Evolutionary conservation across 2,113 vertebrate species (phyloP), one percentile per base, ranked within the genome.

Genomic region (Drymodes brunneopygia): DNA sequence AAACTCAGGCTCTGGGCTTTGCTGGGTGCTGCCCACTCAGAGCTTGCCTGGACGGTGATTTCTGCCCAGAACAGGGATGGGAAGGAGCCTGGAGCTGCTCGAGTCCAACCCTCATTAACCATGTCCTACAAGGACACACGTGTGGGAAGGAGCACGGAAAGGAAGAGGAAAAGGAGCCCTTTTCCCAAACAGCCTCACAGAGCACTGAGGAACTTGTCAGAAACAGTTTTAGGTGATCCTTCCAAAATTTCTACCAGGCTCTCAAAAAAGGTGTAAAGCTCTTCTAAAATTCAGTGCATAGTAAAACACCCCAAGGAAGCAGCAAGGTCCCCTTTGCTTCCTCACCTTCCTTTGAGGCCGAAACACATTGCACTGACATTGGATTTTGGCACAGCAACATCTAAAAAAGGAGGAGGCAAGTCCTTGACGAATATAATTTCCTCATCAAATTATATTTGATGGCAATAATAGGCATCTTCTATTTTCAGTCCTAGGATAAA

Each of bases 101-200:
- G 1, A 5, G 40, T 0, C 15, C 64, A 24, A 0, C 11, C 10
- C n/a, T 10, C 4, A 12, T 3, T 1, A 16, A 5, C 51, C 35
- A 6, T 0, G 17, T 5, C 28, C 73, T 8, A 6, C 21, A 11
- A 0, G 0, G 42, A 8, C 51, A 13, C 40, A 10, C 4, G 0
- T 4, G 44, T 5, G 47, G 15, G 16, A 19, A 17, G 31, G 1
- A 35, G 66, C 50, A 35, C 42, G 21, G 16, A 4, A 3, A 12
- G 11, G n/a, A 5, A 3, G 2, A 36, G 72, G 22, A 23, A 11
- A 7, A 40, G 31, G 28, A 69, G 40, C 27, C 31, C 15, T 44
- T 48, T 22, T 11, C 57, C 72, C 58, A 42, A 15, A 4, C 44
- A 53, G 45, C 6, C 33, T 47, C 69, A 17, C 0, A 25, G 25